Base-by-base conservation (phyloP, 2,797 vertebrate genomes). In the Geotrypetes seraphini region DNA sequence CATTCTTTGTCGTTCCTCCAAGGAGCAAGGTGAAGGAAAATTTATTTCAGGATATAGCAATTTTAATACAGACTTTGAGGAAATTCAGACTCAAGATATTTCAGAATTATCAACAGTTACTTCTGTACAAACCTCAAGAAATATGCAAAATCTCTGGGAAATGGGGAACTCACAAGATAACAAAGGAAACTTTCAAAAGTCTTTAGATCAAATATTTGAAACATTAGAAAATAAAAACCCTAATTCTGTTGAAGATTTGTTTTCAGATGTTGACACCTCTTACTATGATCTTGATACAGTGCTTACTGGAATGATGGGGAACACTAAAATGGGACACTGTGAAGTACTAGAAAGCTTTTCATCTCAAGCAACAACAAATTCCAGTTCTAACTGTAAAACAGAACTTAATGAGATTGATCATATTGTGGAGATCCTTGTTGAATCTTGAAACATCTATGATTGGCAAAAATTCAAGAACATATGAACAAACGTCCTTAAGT, bases 281-380 rank as follows among this genome's bases (percentile, higher is more conserved):
- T 96, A 94, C 57, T 95, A 91, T 4, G 91, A 92, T 73, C 87
- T 97, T 16, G 96, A 99, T 50, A 88, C 89, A 3, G 83, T 99
- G 75, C 82, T 99, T 47, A 95, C 92, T 0, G 95, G 92, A 31
- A 85, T 97, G 89, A 90, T 92, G 83, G 76, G 71, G 33, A 60
- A 80, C 23, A 73, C 87, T 3, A 90, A 90, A 75, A 75, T 91
- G 49, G 84, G 87, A 58, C 89, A 87, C 6, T 88, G 91, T 16
- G 90, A 92, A 16, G 77, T 89, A 54, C 77, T 96, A 11, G 90
- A 96, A 60, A 83, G 81, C 9, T 86, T 97, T 43, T 79, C 87
- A 16, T 70, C 91, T 16, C 74, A 84, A 10, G 19, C 71, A 5
- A 7, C 71, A 26, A 47, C 88, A 10, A 61, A 79, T 55, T 81